Evolutionary conservation across 2,888 invertebrate species (phyloP), one percentile per base, ranked within the genome.

Genomic region (Pachymerium ferrugineum): DNA sequence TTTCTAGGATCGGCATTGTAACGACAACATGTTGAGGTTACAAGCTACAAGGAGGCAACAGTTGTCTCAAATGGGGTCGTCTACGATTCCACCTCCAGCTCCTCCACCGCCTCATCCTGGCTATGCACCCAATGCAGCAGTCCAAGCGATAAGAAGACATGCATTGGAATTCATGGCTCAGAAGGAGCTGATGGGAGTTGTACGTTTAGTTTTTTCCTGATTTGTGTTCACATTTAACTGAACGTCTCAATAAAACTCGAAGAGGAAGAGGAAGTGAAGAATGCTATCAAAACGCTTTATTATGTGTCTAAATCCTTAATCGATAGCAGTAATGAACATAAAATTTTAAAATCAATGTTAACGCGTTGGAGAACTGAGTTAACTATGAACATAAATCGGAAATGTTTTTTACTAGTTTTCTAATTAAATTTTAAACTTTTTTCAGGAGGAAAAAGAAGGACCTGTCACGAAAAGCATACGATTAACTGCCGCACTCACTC

Each of bases 381-480:
- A n/a, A n/a, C n/a, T n/a, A n/a, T n/a, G n/a, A n/a, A n/a, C n/a
- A n/a, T n/a, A n/a, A n/a, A n/a, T n/a, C n/a, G n/a, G n/a, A n/a
- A n/a, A n/a, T n/a, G n/a, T n/a, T n/a, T n/a, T n/a, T n/a, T n/a
- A n/a, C n/a, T n/a, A n/a, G n/a, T n/a, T n/a, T n/a, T n/a, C n/a
- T 42, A 42, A 14, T 42, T 3, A 33, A n/a, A 75, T n/a, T 72
- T 12, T 47, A 74, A 33, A 31, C 16, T 19, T 72, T 79, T 85
- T 86, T 38, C 84, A 95, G 94, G 97, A 98, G 83, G 96, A 96
- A 83, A 94, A 96, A 83, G 98, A 99, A 86, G 98, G 98, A 62
- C 98, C 98, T 68, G 97, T 99, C 68, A 98, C 99, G 73, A 98
- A 98, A 86, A 98, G 98, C 85, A 97, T 99, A 83, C 89, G 99